Evolutionary conservation across 2,888 invertebrate genomes (phyloP), one percentile per base, ranked within the genome.

Genomic region (Eutolmus rufibarbis): DNA sequence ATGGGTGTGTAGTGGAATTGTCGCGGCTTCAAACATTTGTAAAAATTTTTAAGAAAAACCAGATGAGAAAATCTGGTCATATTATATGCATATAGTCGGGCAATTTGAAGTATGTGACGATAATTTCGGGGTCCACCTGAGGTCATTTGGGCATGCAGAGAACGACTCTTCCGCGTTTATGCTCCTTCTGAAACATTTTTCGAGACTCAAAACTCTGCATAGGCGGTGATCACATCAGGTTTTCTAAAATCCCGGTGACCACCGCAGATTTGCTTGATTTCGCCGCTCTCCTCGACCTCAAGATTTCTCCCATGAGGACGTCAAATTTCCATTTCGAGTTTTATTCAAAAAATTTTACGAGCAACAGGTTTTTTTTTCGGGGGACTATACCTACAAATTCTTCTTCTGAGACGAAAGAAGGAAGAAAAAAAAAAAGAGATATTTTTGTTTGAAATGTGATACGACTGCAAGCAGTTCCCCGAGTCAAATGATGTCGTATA

Each of bases 321-420:
- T 79, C 79, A 79, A 79, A 79, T 79, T 79, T 79, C 79, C 79
- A 79, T 79, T 79, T 79, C 79, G 51, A 79, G 79, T 79, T 79
- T 79, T 79, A 40, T 79, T 79, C 51, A 51, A 79, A 78, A 79
- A 79, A 66, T n/a, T 79, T 79, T 79, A 79, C 56, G 51, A 56
- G 79, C 79, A 79, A 79, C 79, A 79, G 79, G 79, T 79, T 79
- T 79, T 78, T 78, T 78, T 46, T 46, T 16, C 3, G 14, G n/a
- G 40, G 66, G 43, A 51, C 79, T 16, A 40, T 40, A n/a, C n/a
- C n/a, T n/a, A 51, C 19, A 51, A 51, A 51, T 51, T 51, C 23
- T 66, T 66, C 66, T 66, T 56, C 19, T 56, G 66, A 19, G 66
- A 23, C 23, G 28, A 28, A 23, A 40, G 40, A 40, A 40, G 40